A percentile compares a stretch with the other conserved stretches of the same genome.
These are phyloP conservation scores for Drosophila macrospina DNA, from an alignment of 2,888 invertebrate species.

Conservation along the genomic window DNA sequence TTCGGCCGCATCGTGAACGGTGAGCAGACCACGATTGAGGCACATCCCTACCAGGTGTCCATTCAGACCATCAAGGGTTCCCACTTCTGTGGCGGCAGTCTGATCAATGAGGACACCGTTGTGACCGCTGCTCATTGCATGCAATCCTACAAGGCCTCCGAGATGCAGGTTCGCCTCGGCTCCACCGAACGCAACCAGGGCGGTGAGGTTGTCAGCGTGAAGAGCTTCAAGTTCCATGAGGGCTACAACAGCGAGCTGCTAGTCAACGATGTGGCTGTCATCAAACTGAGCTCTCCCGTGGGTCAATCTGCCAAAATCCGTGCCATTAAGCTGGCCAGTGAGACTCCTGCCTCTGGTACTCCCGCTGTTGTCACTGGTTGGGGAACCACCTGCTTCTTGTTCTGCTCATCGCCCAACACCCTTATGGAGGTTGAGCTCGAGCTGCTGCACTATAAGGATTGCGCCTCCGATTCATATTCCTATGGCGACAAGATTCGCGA, in stretches of 20 bases:
- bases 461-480: slow-evolving; percentile 33
- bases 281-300: slow-evolving; percentile 81
- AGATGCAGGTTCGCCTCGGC: slow-evolving; percentile 83
- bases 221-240: slow-evolving; percentile 75
- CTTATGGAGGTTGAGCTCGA: slow-evolving; percentile 65
- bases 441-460: slow-evolving; percentile 49
- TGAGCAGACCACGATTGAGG: slow-evolving; percentile 81
- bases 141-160: slow-evolving; percentile 46
- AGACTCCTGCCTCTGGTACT: slow-evolving; percentile 72
- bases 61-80: slow-evolving; percentile 74
- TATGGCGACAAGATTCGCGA: slow-evolving; percentile 67
- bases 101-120: slow-evolving; percentile 79
- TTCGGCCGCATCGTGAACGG: slow-evolving; percentile 86
- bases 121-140: slow-evolving; percentile 86
- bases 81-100: slow-evolving; percentile 86
- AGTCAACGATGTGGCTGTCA: slow-evolving; percentile 85
- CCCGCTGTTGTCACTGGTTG: slow-evolving; percentile 82
- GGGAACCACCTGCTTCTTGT: slow-evolving; percentile 79
- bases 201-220: slow-evolving; percentile 83
- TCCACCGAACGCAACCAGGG: slow-evolving; percentile 79
- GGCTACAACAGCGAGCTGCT: slow-evolving; percentile 79
- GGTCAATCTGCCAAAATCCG: slow-evolving; percentile 60
- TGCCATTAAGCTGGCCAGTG: slow-evolving; percentile 68
- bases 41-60: slow-evolving; percentile 86
- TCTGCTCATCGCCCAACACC: slow-evolving; percentile 44